phyloP scores from a whole-genome alignment of 2,797 vertebrate genomes.

The Pipistrellus kuhlii region DNA sequence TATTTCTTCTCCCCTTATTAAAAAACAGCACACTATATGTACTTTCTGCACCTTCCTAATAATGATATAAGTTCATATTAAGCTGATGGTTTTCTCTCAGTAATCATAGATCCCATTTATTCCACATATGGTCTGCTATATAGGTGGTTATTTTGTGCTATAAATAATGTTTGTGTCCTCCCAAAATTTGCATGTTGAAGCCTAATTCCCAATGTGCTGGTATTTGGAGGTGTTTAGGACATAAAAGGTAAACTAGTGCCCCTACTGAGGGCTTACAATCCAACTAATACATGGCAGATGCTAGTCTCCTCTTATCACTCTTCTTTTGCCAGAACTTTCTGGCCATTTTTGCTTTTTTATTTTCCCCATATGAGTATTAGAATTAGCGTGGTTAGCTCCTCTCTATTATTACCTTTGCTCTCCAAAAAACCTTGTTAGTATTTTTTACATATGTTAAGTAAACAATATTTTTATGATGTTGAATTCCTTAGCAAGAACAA shows the following conservation, averaged over 20 bases:
- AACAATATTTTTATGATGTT: neutral
- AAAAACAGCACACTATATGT: neutral
- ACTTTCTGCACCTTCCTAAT: neutral
- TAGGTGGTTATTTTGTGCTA: neutral
- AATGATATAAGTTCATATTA: neutral
- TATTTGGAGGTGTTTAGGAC: neutral
- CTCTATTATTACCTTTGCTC: neutral
- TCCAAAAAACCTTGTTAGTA: neutral
- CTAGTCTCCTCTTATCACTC: neutral
- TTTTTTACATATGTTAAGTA: conserved; percentile 27
- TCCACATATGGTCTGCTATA: too few species aligned
- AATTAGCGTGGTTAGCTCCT: neutral
- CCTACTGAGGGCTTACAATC: neutral
- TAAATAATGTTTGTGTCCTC: neutral
- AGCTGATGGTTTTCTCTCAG: neutral
- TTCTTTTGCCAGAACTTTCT: conserved; percentile 21
- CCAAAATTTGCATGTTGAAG: neutral
- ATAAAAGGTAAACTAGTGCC: neutral
- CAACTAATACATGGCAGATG: neutral
- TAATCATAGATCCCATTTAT: neutral
- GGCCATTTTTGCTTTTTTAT: neutral
- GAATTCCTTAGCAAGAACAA: conserved; percentile 31
- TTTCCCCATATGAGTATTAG: neutral
- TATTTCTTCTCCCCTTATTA: neutral
- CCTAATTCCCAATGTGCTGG: neutral